Base-by-base conservation (phyloP, 2,888 invertebrate species). In the Macrosoma leucophasiata region DNA sequence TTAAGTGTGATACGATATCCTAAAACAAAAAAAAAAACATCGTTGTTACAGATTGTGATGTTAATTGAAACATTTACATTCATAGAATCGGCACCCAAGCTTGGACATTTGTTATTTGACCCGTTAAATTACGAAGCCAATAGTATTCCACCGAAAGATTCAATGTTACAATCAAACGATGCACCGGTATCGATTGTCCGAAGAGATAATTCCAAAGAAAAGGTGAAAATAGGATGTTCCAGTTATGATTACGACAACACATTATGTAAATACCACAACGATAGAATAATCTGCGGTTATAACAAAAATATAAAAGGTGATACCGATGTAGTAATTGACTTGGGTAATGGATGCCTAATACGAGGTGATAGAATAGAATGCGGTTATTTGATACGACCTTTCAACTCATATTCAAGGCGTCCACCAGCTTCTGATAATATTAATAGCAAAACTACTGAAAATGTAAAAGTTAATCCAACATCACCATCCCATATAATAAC, bases 321-420 rank as follows among this genome's bases (percentile, higher is more conserved):
- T 12, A 37, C 48, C 3, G 41, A 56, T 3, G 39, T 48, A 25
- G 22, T 52, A 7, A 34, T 55, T 11, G 52, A 71, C 23, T 21
- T 70, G 3, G 62, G 60, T 3, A 62, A 70, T 29, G 71, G 65
- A 1, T 79, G 79, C 40, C 48, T 50, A 15, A 28, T 57, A 14
- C 62, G 66, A 7, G 62, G 59, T 8, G 62, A 68, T n/a, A 69
- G 79, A 49, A 45, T 79, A 28, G 78, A 79, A 58, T 79, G 79
- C 52, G 78, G 78, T 3, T 79, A 79, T 44, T 26, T 48, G 2
- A 38, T 25, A 7, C 47, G 46, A 13, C 56, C 52, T 22, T 53
- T 45, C 32, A n/a, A n/a, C n/a, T n/a, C 4, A 17, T 13, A 15
- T 10, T 41, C 14, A 1, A 43, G 48, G 43, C 49, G 55, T 17